Percentiles rank a stretch among this genome's conserved stretches.
These are phyloP conservation scores for Lasaia peninsularis DNA, from an alignment of 1,140 invertebrate genomes.

Conservation along the genomic window DNA sequence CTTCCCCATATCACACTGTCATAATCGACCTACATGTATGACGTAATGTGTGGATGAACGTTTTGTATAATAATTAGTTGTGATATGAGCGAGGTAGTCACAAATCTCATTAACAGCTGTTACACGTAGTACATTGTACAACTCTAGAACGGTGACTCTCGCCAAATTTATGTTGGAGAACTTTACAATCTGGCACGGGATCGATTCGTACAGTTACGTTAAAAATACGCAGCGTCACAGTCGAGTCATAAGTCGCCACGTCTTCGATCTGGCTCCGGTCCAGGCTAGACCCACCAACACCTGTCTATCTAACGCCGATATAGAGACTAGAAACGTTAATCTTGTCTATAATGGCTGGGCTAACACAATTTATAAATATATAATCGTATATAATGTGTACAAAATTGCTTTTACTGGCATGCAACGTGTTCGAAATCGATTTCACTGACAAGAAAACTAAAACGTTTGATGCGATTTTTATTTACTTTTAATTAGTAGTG, in stretches of 20 bases:
- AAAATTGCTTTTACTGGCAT: not conserved
- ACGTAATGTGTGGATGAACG: too few relatives aligned
- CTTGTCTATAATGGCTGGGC: not conserved
- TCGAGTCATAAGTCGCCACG: conserved; percentile 1
- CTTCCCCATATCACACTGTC: too few relatives aligned
- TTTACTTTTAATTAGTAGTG: too few relatives aligned
- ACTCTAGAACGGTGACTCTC: not conserved
- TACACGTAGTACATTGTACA: conserved; percentile 6
- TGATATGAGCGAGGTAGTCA: too few relatives aligned
- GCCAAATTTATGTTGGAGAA: conserved; percentile 2
- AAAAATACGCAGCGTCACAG: conserved; percentile 8
- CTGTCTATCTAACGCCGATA: conserved; percentile 8
- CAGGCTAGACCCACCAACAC: conserved; percentile 9
- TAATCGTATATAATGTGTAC: not conserved
- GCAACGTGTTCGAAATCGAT: not conserved
- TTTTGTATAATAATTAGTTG: too few relatives aligned
- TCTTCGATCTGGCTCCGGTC: conserved; percentile 3
- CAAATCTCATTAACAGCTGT: not conserved
- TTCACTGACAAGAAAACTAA: not conserved
- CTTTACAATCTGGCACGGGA: not conserved
- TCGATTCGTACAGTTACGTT: not conserved
- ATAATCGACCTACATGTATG: too few relatives aligned
- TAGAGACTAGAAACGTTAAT: conserved; percentile 6
- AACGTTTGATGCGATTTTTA: not conserved
- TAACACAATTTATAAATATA: conserved; percentile 3